A percentile compares a stretch with the other conserved stretches of the same genome.
Conservation (phyloP, 1,140 invertebrate genomes). For the Drosophila mayri region DNA sequence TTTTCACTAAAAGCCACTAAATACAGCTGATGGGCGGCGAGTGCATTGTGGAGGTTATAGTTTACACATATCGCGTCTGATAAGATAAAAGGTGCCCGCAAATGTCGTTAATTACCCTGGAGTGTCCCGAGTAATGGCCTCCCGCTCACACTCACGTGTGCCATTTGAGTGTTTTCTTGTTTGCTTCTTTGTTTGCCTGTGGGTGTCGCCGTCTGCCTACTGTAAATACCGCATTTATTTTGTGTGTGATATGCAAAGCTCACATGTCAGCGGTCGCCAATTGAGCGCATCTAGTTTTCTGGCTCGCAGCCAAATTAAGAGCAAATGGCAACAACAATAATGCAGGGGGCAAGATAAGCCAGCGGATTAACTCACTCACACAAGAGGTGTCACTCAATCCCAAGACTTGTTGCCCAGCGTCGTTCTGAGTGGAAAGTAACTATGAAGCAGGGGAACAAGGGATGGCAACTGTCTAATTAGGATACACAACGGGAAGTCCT, state of each 20-base stretch:
- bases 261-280: slow-evolving; percentile 47
- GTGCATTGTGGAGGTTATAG: slow-evolving; percentile 21
- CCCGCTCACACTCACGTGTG: slow-evolving; percentile 46
- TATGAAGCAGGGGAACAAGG: neutral
- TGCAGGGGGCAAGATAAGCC: slow-evolving; percentile 10
- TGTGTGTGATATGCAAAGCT: slow-evolving; percentile 49
- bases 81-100: slow-evolving; percentile 48
- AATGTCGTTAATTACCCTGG: slow-evolving; percentile 29
- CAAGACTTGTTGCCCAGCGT: slow-evolving; percentile 39
- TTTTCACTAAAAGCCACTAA: neutral
- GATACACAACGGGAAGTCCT: neutral
- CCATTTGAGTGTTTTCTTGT: slow-evolving; percentile 3
- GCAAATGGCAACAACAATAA: neutral
- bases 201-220: slow-evolving; percentile 30
- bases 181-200: slow-evolving; percentile 21
- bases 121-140: too few species aligned
- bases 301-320: slow-evolving; percentile 26
- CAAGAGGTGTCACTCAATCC: slow-evolving; percentile 3
- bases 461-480: neutral
- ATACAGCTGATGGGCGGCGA: slow-evolving; percentile 26
- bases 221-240: slow-evolving; percentile 23
- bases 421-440: slow-evolving; percentile 1
- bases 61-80: slow-evolving; percentile 17
- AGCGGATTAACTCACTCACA: slow-evolving; percentile 9
- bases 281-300: slow-evolving; percentile 27